phyloP scores from a whole-genome alignment of 2,797 vertebrate species.

The Liasis olivaceus region DNA sequence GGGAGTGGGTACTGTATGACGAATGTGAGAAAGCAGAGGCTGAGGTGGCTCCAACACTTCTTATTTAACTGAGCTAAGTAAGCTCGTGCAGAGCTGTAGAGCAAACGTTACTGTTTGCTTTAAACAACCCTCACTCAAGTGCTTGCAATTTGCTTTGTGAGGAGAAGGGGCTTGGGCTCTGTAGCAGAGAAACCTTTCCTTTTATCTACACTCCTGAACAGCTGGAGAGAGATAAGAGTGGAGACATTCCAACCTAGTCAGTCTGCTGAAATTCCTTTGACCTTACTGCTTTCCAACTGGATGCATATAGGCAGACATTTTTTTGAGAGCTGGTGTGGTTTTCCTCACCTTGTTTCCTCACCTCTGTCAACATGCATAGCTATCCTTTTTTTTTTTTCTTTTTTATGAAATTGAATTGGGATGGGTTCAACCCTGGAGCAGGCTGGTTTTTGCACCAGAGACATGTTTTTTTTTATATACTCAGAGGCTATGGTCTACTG shows the following conservation, averaged over 20 bases:
- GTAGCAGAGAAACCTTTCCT: slow-evolving; percentile 51
- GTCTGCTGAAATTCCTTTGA: slow-evolving; percentile 47
- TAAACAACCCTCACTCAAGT: slow-evolving; percentile 54
- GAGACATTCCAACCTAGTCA: slow-evolving; percentile 52
- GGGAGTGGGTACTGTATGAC: neutral
- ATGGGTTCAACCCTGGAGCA: neutral
- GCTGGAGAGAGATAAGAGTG: slow-evolving; percentile 61
- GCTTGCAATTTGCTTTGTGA: slow-evolving; percentile 52
- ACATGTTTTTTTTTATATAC: neutral
- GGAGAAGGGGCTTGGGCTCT: slow-evolving; percentile 31
- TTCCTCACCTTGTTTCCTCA: slow-evolving; percentile 9
- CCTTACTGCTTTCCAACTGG: slow-evolving; percentile 27
- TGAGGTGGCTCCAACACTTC: slow-evolving; percentile 23
- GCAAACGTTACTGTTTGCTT: slow-evolving; percentile 53
- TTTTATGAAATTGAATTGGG: neutral
- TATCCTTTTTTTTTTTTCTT: neutral
- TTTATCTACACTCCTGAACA: slow-evolving; percentile 65
- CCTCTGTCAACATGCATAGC: neutral
- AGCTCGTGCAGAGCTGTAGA: slow-evolving; percentile 45
- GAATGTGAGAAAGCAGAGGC: slow-evolving; percentile 26
- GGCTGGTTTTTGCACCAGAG: neutral
- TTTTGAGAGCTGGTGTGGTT: slow-evolving; percentile 6
- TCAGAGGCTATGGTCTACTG: neutral
- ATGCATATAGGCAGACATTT: neutral
- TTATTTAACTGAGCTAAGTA: slow-evolving; percentile 39